Evolutionary conservation across 1,140 invertebrate genomes (phyloP).

Genomic region (Trinorchestia longiramus): DNA sequence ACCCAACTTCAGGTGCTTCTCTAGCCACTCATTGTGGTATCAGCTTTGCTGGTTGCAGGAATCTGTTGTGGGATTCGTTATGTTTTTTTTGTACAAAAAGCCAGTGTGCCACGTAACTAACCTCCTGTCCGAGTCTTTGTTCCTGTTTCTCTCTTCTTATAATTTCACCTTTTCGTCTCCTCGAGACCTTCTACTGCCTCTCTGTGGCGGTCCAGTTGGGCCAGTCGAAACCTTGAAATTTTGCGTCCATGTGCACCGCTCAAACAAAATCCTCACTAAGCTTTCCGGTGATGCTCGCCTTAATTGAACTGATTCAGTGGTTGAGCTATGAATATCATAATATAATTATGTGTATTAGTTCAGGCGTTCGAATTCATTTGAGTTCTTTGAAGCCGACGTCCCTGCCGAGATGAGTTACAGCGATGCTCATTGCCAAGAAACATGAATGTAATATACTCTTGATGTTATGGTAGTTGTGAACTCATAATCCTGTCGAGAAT

Average conservation of each 20-base stretch:
- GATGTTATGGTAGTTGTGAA: background rate
- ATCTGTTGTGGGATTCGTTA: background rate
- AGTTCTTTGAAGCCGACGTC: background rate
- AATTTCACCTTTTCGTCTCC: background rate
- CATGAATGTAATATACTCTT: background rate
- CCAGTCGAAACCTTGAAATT: background rate
- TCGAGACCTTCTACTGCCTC: background rate
- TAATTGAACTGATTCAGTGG: background rate
- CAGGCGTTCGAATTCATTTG: background rate
- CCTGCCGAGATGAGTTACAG: background rate
- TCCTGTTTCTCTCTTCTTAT: background rate
- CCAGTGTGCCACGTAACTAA: background rate
- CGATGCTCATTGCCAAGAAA: background rate
- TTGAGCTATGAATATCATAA: background rate
- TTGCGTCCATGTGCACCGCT: background rate
- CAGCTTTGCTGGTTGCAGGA: background rate
- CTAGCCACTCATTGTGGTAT: background rate
- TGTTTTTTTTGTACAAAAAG: background rate
- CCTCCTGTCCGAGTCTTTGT: background rate
- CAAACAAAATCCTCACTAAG: no score
- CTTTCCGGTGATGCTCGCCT: background rate
- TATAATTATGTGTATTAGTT: background rate
- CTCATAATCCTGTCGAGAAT: background rate
- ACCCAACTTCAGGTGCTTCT: background rate
- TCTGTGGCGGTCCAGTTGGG: background rate